Evolutionary conservation across 2,113 vertebrate species (phyloP), one percentile per base, ranked within the genome.

Genomic region (Spilogale gracilis): DNA sequence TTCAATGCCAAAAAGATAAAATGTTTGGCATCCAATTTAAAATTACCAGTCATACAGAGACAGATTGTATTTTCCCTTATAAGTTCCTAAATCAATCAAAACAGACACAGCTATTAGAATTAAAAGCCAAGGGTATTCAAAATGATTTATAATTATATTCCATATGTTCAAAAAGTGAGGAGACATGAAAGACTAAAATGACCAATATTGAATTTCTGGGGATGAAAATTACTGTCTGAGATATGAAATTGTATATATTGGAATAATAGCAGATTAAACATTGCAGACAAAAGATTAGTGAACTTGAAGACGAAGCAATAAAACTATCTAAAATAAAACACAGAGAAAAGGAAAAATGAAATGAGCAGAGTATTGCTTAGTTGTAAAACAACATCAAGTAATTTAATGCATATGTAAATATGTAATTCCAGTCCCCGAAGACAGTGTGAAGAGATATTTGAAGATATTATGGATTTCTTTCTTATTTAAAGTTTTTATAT

Each of bases 51-150:
- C 30, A 86, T 43, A 13, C 38, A 43, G n/a, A 74, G 89, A 16
- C 7, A 92, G 56, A 30, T 67, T 67, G 13, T 67, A 32, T 67
- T 67, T 67, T 67, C 32, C 63, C 13, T 73, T 27, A n/a, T 16
- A 32, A 82, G 9, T 92, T 82, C 81, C 10, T 65, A 73, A 95
- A 83, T 73, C 79, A 82, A 65, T 90, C 81, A 67, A 38, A 92
- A 54, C 2, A 38, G 16, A 93, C 12, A 76, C 3, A 65, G 48
- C 25, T 95, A 80, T 80, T 58, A 82, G 23, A 94, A 90, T 78
- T 82, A 73, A 52, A 2, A 87, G 30, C 76, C 13, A 69, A 61
- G 23, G 9, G 11, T 6, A 63, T 12, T 89, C n/a, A 69, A 61
- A 86, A 4, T 50, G 11, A 10, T 85, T 61, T 83, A 87, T 30